A percentile compares a stretch with the other conserved stretches of the same genome.
Evolutionary conservation across 1,140 invertebrate genomes (phyloP).

Genomic region (Leptinotarsa undecemlineata): DNA sequence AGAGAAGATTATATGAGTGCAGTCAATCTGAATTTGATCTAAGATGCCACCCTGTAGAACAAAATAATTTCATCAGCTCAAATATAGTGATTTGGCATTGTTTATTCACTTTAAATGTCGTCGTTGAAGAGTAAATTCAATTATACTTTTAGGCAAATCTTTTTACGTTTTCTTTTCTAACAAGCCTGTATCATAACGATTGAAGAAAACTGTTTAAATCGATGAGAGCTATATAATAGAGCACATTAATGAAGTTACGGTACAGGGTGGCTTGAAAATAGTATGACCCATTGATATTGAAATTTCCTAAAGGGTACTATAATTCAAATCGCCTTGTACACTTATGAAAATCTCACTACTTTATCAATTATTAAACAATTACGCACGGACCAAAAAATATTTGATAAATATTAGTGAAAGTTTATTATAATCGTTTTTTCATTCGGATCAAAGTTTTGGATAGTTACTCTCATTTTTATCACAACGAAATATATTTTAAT

Average conservation of each 20-base stretch:
- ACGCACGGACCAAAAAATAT: constrained; percentile 14
- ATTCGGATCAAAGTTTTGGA: background rate
- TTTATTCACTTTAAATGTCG: no score
- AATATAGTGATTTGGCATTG: no score
- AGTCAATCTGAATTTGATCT: constrained; percentile 52
- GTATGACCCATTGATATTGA: background rate
- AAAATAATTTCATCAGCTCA: background rate
- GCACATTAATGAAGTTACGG: constrained; percentile 5
- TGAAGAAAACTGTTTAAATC: background rate
- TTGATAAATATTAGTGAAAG: constrained; percentile 10
- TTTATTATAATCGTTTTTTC: background rate
- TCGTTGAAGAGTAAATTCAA: no score
- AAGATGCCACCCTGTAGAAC: constrained; percentile 21
- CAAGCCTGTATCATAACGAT: background rate
- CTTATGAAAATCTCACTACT: constrained; percentile 16
- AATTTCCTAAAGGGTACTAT: no score
- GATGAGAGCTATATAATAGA: background rate
- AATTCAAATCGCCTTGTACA: background rate
- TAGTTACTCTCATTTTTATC: background rate
- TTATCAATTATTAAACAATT: constrained; percentile 19
- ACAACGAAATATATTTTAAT: background rate
- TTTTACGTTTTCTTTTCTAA: no score
- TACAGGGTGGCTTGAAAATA: constrained; percentile 8
- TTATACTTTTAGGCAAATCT: no score
- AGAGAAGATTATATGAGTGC: constrained; percentile 51